Evolutionary conservation across 2,888 invertebrate genomes (phyloP).

Genomic region (Chymomyza amoena): DNA sequence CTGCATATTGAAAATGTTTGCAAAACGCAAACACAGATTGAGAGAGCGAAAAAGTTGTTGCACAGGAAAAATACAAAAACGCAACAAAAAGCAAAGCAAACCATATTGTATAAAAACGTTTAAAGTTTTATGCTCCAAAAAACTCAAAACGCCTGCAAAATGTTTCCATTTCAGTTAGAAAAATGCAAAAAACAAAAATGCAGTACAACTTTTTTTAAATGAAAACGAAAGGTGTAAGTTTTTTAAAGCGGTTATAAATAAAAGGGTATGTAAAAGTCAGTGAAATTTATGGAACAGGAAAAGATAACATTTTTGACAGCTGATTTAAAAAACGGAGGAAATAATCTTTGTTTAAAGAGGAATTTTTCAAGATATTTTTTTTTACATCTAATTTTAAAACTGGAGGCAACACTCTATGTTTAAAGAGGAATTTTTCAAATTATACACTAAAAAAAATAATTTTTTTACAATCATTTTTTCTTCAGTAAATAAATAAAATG

Average conservation of each 20-base stretch:
- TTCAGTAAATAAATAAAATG: too few relatives aligned
- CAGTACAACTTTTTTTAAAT: conserved; percentile 24
- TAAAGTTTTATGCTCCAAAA: conserved; percentile 72
- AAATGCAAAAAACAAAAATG: conserved; percentile 12
- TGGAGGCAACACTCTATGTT: too few relatives aligned
- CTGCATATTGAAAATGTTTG: conserved; percentile 29
- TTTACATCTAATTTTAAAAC: too few relatives aligned
- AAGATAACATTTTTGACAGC: too few relatives aligned
- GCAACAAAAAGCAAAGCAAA: not conserved
- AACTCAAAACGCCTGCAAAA: conserved; percentile 67
- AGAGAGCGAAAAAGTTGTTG: conserved; percentile 37
- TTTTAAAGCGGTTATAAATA: conserved; percentile 14
- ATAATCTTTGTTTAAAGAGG: too few relatives aligned
- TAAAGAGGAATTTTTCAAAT: too few relatives aligned
- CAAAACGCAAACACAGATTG: conserved; percentile 10
- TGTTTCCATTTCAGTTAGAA: conserved; percentile 14
- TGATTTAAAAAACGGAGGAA: too few relatives aligned
- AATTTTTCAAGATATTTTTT: too few relatives aligned
- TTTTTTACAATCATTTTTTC: too few relatives aligned
- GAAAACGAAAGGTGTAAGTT: conserved; percentile 60
- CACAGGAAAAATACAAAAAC: not conserved
- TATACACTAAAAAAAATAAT: too few relatives aligned
- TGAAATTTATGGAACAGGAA: too few relatives aligned
- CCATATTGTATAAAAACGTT: not conserved
- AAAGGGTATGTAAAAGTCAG: too few relatives aligned